Conservation (phyloP, 64 coral and sea anemone genomes). For the Actinia equina region DNA sequence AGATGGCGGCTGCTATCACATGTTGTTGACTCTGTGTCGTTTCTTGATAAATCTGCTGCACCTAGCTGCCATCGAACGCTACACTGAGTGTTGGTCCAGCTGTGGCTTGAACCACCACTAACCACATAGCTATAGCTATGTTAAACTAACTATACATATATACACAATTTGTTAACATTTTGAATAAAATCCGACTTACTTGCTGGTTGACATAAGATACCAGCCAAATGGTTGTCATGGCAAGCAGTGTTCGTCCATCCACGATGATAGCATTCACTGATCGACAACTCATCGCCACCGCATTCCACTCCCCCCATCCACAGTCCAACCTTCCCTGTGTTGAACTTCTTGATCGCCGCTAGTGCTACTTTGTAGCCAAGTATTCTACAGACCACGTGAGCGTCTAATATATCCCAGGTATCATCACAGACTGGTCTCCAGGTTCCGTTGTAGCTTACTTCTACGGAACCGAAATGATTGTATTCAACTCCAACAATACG, state of each 20-base stretch:
- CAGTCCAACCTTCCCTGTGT: not conserved
- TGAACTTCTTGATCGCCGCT: not conserved
- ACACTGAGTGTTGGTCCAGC: too few species aligned
- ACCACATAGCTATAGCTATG: too few species aligned
- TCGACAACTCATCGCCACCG: not conserved
- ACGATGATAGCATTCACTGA: not conserved
- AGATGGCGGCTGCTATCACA: too few species aligned
- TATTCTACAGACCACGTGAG: conserved; percentile 1
- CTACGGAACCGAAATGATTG: not conserved
- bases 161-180: too few species aligned
- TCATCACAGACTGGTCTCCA: not conserved
- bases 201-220: not conserved
- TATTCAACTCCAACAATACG: not conserved
- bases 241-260: not conserved
- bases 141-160: too few species aligned
- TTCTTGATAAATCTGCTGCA: too few species aligned
- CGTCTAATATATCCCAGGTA: not conserved
- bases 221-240: not conserved
- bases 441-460: not conserved
- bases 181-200: not conserved
- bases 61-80: too few species aligned
- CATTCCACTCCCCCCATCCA: not conserved
- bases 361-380: not conserved
- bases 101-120: too few species aligned
- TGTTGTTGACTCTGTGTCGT: too few species aligned